phyloP scores from a whole-genome alignment of 2,113 vertebrate species.

The Salminus brasiliensis region DNA sequence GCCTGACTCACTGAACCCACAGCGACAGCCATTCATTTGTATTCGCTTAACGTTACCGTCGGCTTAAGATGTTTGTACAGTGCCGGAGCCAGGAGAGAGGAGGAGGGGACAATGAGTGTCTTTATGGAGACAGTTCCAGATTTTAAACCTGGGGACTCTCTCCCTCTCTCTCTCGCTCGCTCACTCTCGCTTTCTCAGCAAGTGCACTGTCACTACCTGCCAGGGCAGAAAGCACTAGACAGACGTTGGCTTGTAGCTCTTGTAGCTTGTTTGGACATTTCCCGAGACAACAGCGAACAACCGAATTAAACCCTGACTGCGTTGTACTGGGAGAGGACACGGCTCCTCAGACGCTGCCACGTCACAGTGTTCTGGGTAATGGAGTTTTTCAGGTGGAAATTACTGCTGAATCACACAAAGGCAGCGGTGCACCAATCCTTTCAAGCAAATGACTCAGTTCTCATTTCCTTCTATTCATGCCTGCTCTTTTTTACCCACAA shows the following conservation, averaged over 20 bases:
- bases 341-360: not conserved
- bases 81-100: too few species aligned
- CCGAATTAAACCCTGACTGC: not conserved
- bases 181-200: too few species aligned
- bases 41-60: too few species aligned
- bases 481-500: not conserved
- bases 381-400: not conserved
- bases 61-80: too few species aligned
- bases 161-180: too few species aligned
- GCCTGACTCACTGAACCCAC: too few species aligned
- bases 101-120: not conserved
- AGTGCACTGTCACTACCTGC: not conserved
- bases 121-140: not conserved
- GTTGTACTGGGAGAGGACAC: not conserved
- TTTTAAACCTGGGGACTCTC: not conserved
- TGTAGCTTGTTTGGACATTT: slow-evolving; percentile 3
- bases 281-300: not conserved
- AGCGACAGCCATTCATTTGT: too few species aligned
- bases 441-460: not conserved
- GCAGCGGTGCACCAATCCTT: not conserved
- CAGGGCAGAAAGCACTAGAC: not conserved
- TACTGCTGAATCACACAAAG: slow-evolving; percentile 17
- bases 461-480: not conserved
- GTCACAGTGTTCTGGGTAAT: not conserved
- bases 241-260: not conserved